A percentile compares a stretch with the other conserved stretches of the same genome.
Evolutionary conservation across 2,797 vertebrate species (phyloP).

Genomic region (Euphonia xanthogaster): DNA sequence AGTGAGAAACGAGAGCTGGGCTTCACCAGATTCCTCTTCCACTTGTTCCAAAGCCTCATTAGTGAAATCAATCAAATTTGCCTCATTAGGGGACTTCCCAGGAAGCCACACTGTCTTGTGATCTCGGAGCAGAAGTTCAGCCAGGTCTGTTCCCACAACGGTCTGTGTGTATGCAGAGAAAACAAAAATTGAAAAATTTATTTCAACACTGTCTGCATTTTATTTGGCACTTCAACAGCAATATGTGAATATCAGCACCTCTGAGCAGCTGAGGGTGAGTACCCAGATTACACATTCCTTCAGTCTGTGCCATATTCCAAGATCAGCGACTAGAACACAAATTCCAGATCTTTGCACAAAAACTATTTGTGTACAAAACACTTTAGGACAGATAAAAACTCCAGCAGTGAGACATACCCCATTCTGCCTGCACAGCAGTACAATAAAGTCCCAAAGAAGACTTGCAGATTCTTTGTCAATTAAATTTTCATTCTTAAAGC

Average conservation of each 20-base stretch:
- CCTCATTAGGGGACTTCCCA: slow-evolving; percentile 94
- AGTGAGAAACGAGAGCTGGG: slow-evolving; percentile 90
- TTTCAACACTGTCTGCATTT: background rate
- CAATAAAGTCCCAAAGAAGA: slow-evolving; percentile 94
- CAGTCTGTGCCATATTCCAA: background rate
- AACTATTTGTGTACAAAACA: background rate
- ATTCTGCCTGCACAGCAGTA: slow-evolving; percentile 94
- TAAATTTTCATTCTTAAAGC: slow-evolving; percentile 84
- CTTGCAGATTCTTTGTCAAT: slow-evolving; percentile 92
- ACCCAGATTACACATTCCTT: background rate
- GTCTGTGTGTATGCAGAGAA: slow-evolving; percentile 74
- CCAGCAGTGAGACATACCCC: slow-evolving; percentile 80
- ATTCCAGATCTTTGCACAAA: background rate
- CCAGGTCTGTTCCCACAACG: slow-evolving; percentile 94
- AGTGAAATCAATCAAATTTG: slow-evolving; percentile 97
- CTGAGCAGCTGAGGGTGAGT: background rate
- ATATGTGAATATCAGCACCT: background rate
- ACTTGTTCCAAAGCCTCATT: slow-evolving; percentile 87
- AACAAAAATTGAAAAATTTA: background rate
- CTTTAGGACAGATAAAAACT: background rate
- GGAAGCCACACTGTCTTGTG: slow-evolving; percentile 95
- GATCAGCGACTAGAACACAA: too few species aligned
- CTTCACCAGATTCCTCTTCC: slow-evolving; percentile 87
- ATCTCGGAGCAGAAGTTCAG: slow-evolving; percentile 91
- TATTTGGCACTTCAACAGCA: background rate